Evolutionary conservation across 2,888 invertebrate species (phyloP).

Genomic region (Drosophila imparisetae): DNA sequence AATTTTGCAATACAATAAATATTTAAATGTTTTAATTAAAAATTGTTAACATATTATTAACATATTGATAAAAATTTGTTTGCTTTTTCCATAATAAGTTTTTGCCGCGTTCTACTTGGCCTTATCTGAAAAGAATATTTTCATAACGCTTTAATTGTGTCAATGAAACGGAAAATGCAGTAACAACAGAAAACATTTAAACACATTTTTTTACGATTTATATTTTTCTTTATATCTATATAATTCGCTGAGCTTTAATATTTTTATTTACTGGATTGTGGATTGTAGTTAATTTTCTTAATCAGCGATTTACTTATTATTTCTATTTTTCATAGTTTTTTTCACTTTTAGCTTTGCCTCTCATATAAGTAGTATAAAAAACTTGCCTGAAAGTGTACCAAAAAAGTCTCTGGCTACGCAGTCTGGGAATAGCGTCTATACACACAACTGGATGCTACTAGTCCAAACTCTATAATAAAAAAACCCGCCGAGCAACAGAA

Average conservation of each 20-base stretch:
- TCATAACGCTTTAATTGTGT: conserved; percentile 15
- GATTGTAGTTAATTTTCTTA: conserved; percentile 6
- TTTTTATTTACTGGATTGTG: background rate
- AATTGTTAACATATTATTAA: no score
- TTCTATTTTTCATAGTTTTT: background rate
- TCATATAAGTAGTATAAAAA: background rate
- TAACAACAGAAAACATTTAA: conserved; percentile 6
- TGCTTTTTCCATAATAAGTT: background rate
- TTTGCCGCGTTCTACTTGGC: background rate
- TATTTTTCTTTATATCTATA: background rate
- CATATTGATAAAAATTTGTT: no score
- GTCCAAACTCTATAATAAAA: background rate
- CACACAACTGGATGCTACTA: conserved; percentile 37
- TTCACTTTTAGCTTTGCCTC: background rate
- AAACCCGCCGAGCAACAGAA: background rate
- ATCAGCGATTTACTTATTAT: conserved; percentile 12
- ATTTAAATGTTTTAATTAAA: background rate
- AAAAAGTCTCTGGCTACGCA: conserved; percentile 17
- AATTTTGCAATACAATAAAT: background rate
- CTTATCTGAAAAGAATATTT: background rate
- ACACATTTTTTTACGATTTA: background rate
- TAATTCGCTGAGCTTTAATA: conserved; percentile 10
- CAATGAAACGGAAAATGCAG: conserved; percentile 38
- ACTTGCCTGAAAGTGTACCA: conserved; percentile 3
- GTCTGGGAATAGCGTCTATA: conserved; percentile 21